A percentile compares a stretch with the other conserved stretches of the same genome.
These are phyloP conservation scores for Dermochelys coriacea DNA, from an alignment of 2,797 vertebrate species.

Conservation along the genomic window DNA sequence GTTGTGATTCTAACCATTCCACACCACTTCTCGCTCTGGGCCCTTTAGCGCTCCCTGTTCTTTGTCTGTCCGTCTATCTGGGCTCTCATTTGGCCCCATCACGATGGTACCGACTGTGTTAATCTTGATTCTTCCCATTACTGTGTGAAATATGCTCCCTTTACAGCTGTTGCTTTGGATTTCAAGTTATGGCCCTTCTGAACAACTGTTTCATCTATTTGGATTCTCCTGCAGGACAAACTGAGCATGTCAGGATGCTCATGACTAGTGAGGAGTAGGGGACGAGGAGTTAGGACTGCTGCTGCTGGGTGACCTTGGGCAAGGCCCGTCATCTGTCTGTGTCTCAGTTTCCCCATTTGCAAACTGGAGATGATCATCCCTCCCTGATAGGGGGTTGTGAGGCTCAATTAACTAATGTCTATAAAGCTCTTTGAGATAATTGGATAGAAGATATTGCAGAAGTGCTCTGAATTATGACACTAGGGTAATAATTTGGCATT, in stretches of 20 bases:
- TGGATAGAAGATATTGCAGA: not conserved
- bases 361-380: not conserved
- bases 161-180: not conserved
- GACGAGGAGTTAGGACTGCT: not conserved
- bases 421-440: not conserved
- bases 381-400: not conserved
- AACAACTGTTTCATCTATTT: not conserved
- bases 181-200: not conserved
- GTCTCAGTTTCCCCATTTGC: not conserved
- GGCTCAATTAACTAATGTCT: not conserved
- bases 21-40: not conserved
- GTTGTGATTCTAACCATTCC: not conserved
- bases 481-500: not conserved
- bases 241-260: not conserved
- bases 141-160: rapidly evolving
- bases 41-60: rapidly evolving
- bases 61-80: rapidly evolving
- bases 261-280: not conserved
- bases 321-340: not conserved
- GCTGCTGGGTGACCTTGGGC: not conserved
- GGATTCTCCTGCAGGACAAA: not conserved
- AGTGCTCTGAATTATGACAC: not conserved
- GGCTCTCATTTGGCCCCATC: not conserved
- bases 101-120: rapidly evolving
- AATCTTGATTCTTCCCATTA: rapidly evolving